Evolutionary conservation across 2,888 invertebrate genomes (phyloP).

Genomic region (Drosophila fungiperda): DNA sequence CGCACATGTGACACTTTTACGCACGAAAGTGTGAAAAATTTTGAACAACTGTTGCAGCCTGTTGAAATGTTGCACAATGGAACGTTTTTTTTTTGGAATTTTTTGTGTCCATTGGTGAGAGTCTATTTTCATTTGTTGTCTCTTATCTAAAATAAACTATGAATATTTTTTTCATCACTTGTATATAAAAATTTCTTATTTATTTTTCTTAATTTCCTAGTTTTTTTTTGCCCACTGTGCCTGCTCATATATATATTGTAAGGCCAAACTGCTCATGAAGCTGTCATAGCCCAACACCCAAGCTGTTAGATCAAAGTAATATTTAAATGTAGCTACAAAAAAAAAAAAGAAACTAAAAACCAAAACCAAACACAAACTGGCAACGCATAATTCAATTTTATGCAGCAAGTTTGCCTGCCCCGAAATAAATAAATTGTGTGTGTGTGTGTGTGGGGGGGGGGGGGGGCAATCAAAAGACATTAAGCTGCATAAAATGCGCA

Average conservation of each 20-base stretch:
- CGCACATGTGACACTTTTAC: constrained; percentile 74
- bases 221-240: constrained; percentile 35
- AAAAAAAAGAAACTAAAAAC: too few species aligned
- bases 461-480: constrained; percentile 38
- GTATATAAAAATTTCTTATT: neutral
- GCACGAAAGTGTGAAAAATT: constrained; percentile 76
- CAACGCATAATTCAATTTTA: constrained; percentile 58
- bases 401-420: constrained; percentile 5
- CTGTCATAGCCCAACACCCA: constrained; percentile 59
- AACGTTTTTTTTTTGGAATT: neutral
- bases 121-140: neutral
- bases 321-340: constrained; percentile 10
- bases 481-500: constrained; percentile 34
- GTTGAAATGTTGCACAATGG: constrained; percentile 60
- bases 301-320: constrained; percentile 57
- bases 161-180: fast-evolving
- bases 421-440: constrained; percentile 3
- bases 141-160: neutral
- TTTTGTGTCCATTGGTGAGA: neutral
- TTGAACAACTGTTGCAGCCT: constrained; percentile 58
- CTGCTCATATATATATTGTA: neutral
- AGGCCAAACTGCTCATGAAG: constrained; percentile 49
- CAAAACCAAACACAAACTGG: neutral
- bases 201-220: neutral
- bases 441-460: too few species aligned